Evolutionary conservation across 1,140 invertebrate genomes (phyloP), one percentile per base, ranked within the genome.

Genomic region (Amyelois transitella): DNA sequence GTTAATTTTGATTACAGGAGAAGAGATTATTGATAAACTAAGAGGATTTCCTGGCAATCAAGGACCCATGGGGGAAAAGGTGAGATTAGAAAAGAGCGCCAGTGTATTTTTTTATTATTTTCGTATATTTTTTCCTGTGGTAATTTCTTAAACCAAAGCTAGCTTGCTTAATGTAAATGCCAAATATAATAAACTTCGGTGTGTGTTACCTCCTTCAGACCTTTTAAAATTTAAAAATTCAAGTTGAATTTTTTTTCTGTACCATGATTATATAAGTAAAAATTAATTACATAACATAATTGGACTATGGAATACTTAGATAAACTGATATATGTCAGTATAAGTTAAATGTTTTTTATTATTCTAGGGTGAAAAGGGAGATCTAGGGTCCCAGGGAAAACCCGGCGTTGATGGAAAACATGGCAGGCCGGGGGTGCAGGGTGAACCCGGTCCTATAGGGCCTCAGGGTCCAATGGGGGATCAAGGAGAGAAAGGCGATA

Each of bases 1-100:
- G 47, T 21, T 49, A 76, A 38, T 38, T 32, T 14, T 38, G 32
- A 14, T n/a, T 72, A 53, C 60, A 86, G 82, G 67, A 52, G 66
- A 51, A 28, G 65, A 59, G 32, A 67, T 83, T 18, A 51, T 77
- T 3, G 69, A 83, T 60, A 71, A 69, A 60, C 49, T 86, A 25
- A 72, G 62, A 64, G 82, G 78, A 1, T 43, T 56, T 18, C 77
- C 77, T 65, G 82, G 77, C 50, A 66, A 81, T 28, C 57, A 17
- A 43, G 80, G 80, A 44, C 47, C 48, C 43, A 22, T 32, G 28
- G 79, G 72, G 45, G 57, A 58, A 55, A 75, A 76, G 75, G 75
- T 76, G 12, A 38, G 32, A 24, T 24, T 24, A 5, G 8, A 24
- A 24, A 8, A 24, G 8, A 24, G 22, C 22, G 8, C 8, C 4